Evolutionary conservation across 2,113 vertebrate species (phyloP).

Genomic region (Pelobates fuscus): DNA sequence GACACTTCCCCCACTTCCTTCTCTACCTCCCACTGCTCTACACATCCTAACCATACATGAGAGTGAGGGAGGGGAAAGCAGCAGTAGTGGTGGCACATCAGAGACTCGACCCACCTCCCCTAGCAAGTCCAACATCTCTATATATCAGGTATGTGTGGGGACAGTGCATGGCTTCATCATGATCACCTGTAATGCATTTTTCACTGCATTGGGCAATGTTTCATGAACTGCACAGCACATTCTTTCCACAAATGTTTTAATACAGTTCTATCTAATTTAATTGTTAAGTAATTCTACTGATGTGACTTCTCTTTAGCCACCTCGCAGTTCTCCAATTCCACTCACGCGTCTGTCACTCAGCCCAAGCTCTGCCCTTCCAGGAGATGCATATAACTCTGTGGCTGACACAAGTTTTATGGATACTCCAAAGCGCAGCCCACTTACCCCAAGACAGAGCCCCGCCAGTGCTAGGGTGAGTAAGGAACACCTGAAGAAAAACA

Average conservation of each 20-base stretch:
- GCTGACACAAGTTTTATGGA: constrained; percentile 65
- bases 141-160: constrained; percentile 82
- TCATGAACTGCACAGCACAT: too few species aligned
- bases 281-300: too few species aligned
- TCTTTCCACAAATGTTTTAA: background rate
- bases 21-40: constrained; percentile 75
- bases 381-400: constrained; percentile 86
- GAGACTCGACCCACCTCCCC: constrained; percentile 56
- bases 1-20: constrained; percentile 84
- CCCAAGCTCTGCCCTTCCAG: constrained; percentile 87
- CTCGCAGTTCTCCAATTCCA: constrained; percentile 72
- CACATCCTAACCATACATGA: constrained; percentile 96
- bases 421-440: constrained; percentile 13
- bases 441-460: constrained; percentile 18
- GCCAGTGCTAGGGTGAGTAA: constrained; percentile 23
- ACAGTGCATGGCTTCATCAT: background rate
- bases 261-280: background rate
- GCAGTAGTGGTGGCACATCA: constrained; percentile 57
- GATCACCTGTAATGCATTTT: background rate
- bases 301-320: constrained; percentile 65
- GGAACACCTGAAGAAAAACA: too few species aligned
- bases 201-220: background rate
- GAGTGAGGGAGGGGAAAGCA: constrained; percentile 88
- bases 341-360: constrained; percentile 75
- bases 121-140: constrained; percentile 85